phyloP scores from a whole-genome alignment of 1,140 invertebrate species.

The Whitmania pigra region DNA sequence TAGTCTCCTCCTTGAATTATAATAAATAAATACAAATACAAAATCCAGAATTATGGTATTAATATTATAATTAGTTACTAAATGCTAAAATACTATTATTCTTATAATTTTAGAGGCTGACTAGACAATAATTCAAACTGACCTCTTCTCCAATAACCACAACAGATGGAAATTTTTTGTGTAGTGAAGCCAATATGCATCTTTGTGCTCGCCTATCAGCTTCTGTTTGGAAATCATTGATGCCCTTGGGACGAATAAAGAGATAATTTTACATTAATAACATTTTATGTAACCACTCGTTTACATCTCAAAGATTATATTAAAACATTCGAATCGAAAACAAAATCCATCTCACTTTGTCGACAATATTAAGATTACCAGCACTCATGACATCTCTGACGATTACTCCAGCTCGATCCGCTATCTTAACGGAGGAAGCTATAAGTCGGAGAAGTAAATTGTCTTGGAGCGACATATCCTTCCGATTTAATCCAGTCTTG shows the following conservation, averaged over 20 bases:
- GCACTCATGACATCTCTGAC: slow-evolving; percentile 74
- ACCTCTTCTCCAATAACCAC: slow-evolving; percentile 88
- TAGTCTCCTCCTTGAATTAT: too few species aligned
- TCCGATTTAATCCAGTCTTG: too few species aligned
- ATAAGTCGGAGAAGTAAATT: slow-evolving; percentile 52
- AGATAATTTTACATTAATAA: too few species aligned
- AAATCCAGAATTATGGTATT: too few species aligned
- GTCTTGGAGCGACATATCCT: too few species aligned
- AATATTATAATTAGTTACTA: too few species aligned
- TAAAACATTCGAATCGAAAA: slow-evolving; percentile 24
- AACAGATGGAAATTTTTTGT: slow-evolving; percentile 66
- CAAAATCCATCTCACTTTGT: slow-evolving; percentile 57
- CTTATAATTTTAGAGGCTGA: neutral
- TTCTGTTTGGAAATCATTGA: slow-evolving; percentile 90
- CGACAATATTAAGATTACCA: slow-evolving; percentile 76
- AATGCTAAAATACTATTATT: too few species aligned
- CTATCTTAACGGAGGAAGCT: slow-evolving; percentile 63
- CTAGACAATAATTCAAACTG: slow-evolving; percentile 23
- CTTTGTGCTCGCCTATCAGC: slow-evolving; percentile 84
- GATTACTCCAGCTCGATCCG: slow-evolving; percentile 69
- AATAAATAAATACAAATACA: too few species aligned
- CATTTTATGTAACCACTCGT: too few species aligned
- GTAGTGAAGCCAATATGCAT: slow-evolving; percentile 75
- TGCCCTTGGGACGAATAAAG: slow-evolving; percentile 47
- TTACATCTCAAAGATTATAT: too few species aligned